Conservation (phyloP, 2,797 vertebrate species). For the Nannoperca australis region DNA sequence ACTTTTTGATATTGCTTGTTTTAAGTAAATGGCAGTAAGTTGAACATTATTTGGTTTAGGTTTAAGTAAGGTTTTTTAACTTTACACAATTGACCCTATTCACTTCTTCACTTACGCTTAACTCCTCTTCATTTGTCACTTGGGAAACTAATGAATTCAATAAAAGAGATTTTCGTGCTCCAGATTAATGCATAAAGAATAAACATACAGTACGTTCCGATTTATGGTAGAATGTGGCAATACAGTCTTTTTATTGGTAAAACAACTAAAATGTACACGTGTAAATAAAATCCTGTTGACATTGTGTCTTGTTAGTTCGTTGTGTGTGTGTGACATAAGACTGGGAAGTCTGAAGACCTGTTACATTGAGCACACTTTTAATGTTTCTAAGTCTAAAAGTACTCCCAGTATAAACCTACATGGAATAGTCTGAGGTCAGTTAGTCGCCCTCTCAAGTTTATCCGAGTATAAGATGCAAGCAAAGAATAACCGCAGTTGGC, state of each 20-base stretch:
- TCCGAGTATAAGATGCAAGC: neutral
- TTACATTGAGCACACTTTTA: neutral
- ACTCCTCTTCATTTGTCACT: conserved; percentile 27
- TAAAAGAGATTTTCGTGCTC: conserved; percentile 21
- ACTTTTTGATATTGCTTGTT: conserved; percentile 68
- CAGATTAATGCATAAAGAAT: conserved; percentile 29
- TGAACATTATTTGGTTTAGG: conserved; percentile 30
- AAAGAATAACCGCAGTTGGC: neutral
- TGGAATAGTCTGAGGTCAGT: neutral
- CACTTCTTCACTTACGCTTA: conserved; percentile 4
- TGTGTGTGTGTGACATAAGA: conserved; percentile 6
- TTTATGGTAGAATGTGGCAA: conserved; percentile 63
- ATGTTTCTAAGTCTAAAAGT: neutral
- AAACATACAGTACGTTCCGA: conserved; percentile 26
- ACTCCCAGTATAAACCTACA: neutral
- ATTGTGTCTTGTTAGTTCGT: conserved; percentile 16
- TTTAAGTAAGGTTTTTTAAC: conserved; percentile 31
- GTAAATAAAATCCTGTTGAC: conserved; percentile 86
- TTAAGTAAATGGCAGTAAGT: conserved; percentile 48
- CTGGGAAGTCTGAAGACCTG: too few relatives aligned
- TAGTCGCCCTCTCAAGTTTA: neutral
- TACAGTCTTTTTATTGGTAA: conserved; percentile 65
- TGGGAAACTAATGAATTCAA: conserved; percentile 12
- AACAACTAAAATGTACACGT: conserved; percentile 78
- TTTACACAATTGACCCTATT: conserved; percentile 35